These are phyloP conservation scores for Albula goreensis DNA, from an alignment of 2,113 vertebrate genomes.

Conservation along the genomic window DNA sequence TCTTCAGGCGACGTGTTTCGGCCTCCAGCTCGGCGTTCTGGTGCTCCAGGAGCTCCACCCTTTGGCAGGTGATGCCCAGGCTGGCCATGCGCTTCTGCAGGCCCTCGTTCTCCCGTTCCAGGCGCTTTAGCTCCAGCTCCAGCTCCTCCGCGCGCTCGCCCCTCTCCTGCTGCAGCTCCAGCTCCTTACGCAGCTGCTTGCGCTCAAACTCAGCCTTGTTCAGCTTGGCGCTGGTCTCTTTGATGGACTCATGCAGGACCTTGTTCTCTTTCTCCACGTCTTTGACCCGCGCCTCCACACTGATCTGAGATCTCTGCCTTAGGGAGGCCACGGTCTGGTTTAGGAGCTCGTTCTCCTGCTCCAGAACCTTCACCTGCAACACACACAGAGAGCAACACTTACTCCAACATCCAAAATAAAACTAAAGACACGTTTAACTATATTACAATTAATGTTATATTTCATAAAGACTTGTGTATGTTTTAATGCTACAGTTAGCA, in stretches of 20 bases:
- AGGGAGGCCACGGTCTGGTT: constrained; percentile 78
- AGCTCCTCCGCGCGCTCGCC: constrained; percentile 77
- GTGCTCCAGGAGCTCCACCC: constrained; percentile 86
- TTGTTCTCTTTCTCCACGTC: constrained; percentile 75
- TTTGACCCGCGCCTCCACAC: constrained; percentile 61
- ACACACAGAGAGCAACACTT: constrained; percentile 43
- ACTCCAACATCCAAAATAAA: too few relatives aligned
- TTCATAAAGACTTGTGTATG: too few relatives aligned
- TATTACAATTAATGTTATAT: too few relatives aligned
- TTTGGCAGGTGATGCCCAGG: constrained; percentile 91
- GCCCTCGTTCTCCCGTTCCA: constrained; percentile 88
- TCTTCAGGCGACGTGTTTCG: constrained; percentile 88
- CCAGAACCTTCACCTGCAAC: constrained; percentile 82
- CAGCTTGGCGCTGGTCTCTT: constrained; percentile 72
- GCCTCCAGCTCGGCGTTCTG: constrained; percentile 88
- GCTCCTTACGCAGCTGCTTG: constrained; percentile 54
- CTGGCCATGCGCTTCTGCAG: constrained; percentile 90
- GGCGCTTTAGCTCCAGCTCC: constrained; percentile 79
- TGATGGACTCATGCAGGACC: constrained; percentile 76
- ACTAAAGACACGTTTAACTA: too few relatives aligned
- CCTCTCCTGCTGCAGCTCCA: constrained; percentile 81
- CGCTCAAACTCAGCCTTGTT: constrained; percentile 65
- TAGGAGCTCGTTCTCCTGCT: constrained; percentile 86
- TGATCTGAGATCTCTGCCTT: constrained; percentile 70
- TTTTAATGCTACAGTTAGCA: too few relatives aligned